phyloP scores from a whole-genome alignment of 2,797 vertebrate species.

The Gila robusta region DNA sequence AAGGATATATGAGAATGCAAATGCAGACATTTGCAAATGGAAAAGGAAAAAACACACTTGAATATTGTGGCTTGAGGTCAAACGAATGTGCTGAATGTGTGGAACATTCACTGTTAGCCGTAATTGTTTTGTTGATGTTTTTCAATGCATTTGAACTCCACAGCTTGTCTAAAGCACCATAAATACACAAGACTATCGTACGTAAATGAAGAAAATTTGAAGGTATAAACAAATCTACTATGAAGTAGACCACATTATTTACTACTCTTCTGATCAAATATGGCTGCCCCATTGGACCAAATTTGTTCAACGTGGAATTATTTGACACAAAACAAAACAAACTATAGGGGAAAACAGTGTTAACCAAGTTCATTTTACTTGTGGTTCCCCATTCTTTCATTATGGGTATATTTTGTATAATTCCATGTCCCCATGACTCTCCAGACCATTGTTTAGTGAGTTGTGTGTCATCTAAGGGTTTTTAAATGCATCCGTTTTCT shows the following conservation, averaged over 20 bases:
- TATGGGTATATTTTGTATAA: conserved; percentile 68
- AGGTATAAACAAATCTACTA: neutral
- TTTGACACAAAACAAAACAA: conserved; percentile 66
- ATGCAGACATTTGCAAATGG: neutral
- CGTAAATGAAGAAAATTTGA: neutral
- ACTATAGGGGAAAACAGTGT: conserved; percentile 43
- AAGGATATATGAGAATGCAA: conserved; percentile 50
- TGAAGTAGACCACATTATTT: conserved; percentile 33
- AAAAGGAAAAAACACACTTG: conserved; percentile 28
- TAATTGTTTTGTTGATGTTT: conserved; percentile 34
- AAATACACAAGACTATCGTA: neutral
- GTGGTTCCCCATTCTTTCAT: conserved; percentile 59
- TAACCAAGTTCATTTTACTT: conserved; percentile 62
- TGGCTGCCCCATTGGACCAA: conserved; percentile 2
- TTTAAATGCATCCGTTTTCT: conserved; percentile 68
- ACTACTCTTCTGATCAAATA: conserved; percentile 18
- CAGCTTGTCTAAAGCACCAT: conserved; percentile 2
- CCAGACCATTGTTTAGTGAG: conserved; percentile 75
- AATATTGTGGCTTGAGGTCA: neutral
- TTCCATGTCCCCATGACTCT: conserved; percentile 68
- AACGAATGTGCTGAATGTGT: conserved; percentile 13
- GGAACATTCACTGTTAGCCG: conserved; percentile 25
- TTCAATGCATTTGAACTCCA: conserved; percentile 1
- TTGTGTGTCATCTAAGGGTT: conserved; percentile 70
- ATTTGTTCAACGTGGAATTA: conserved; percentile 59